These are phyloP conservation scores for Takifugu flavidus DNA, from an alignment of 2,113 vertebrate species.

Conservation along the genomic window DNA sequence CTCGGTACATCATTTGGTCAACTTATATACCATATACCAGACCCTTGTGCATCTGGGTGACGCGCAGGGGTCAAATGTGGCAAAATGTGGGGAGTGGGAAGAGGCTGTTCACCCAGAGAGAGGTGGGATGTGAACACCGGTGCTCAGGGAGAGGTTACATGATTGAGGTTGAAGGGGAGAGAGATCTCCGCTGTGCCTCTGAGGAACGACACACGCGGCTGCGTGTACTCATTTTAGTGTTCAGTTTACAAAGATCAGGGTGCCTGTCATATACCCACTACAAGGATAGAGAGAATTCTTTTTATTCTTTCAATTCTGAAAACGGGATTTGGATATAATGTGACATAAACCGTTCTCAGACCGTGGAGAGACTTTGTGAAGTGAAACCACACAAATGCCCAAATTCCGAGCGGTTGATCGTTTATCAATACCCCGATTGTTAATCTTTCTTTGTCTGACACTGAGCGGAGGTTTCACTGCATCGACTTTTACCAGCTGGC, in stretches of 20 bases:
- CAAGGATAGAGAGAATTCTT: too few relatives aligned
- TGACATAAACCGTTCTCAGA: too few relatives aligned
- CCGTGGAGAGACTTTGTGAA: too few relatives aligned
- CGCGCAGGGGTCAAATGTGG: background rate
- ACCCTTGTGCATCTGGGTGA: background rate
- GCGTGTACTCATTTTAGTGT: too few relatives aligned
- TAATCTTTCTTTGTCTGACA: conserved; percentile 50
- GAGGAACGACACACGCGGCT: too few relatives aligned
- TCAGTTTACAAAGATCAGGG: too few relatives aligned
- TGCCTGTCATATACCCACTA: too few relatives aligned
- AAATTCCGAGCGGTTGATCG: conserved; percentile 51
- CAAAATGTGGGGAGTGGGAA: background rate
- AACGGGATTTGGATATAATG: too few relatives aligned
- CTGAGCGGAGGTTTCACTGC: conserved; percentile 33
- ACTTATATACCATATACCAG: background rate
- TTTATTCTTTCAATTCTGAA: too few relatives aligned
- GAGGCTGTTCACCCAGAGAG: background rate
- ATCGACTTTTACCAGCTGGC: conserved; percentile 65
- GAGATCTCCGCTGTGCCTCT: too few relatives aligned
- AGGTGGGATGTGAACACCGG: too few relatives aligned
- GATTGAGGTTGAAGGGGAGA: conserved; percentile 20
- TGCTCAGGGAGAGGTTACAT: background rate
- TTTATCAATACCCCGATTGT: conserved; percentile 70
- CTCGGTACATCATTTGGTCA: background rate
- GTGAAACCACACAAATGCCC: too few relatives aligned